Base-by-base conservation (phyloP, 2,888 invertebrate genomes). In the Cantharis rufa region DNA sequence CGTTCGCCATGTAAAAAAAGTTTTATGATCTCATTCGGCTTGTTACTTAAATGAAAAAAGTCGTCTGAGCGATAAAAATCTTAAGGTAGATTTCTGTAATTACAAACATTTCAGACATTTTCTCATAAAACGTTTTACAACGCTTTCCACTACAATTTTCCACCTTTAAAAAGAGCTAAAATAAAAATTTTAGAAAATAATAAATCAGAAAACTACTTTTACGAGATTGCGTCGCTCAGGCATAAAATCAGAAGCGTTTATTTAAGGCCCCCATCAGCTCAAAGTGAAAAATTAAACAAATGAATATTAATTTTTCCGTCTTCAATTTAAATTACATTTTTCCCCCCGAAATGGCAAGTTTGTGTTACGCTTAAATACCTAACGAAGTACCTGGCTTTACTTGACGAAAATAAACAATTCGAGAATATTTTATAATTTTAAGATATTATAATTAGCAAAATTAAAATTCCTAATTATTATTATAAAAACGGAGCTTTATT, bases 1-100 rank as follows among this genome's bases (percentile, higher is more conserved):
- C 73, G 48, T 69, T 74, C 71, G 11, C 71, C 24, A 48, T 77
- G 73, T 77, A 68, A 64, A 70, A 74, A 61, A 61, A 48, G 28
- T 76, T 28, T 70, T 73, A 73, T 64, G 72, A 16, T 66, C 62
- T 48, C 48, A 66, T 70, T 69, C 62, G 61, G 10, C 21, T 27
- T 18, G 71, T 66, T 68, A 71, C 71, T 48, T 48, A 48, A 48
- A 48, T 48, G 7, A 48, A 48, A 48, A 48, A 48, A n/a, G 48
- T 48, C 48, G 48, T n/a, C 48, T 48, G 48, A n/a, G n/a, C 48
- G 48, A 48, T 48, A 48, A 48, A 48, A 48, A 48, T 48, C 48
- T 48, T 48, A 48, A 48, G 48, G 48, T 48, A 48, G 48, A 48
- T 48, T 48, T 48, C 48, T 48, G 48, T n/a, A 48, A 48, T 48